These are phyloP conservation scores for Seira musarum DNA, from an alignment of 2,888 invertebrate genomes.

Conservation along the genomic window DNA sequence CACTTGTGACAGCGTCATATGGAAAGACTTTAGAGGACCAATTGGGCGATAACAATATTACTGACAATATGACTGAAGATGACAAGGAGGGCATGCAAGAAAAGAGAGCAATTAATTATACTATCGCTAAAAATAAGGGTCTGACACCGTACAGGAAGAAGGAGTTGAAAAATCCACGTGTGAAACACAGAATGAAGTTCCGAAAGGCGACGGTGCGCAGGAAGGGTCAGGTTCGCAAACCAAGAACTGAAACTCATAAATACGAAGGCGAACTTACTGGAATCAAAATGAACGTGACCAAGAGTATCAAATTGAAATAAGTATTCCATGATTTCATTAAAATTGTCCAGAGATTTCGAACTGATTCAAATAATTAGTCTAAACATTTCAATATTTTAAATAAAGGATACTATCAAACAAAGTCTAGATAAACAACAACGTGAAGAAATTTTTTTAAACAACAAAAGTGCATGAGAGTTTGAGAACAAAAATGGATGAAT, in stretches of 20 bases:
- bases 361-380: no score
- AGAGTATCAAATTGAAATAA: conserved; percentile 90
- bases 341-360: no score
- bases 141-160: conserved; percentile 92
- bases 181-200: conserved; percentile 94
- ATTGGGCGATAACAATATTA: conserved; percentile 2
- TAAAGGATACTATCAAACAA: no score
- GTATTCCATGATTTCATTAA: not conserved
- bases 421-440: no score
- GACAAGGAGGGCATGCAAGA: conserved; percentile 71
- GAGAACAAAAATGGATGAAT: no score
- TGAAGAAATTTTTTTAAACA: no score
- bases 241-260: conserved; percentile 83
- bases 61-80: not conserved
- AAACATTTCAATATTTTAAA: no score
- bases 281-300: conserved; percentile 90
- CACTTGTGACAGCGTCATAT: conserved; percentile 44
- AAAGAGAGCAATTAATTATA: conserved; percentile 90
- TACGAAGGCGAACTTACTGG: conserved; percentile 96
- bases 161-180: conserved; percentile 93
- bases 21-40: conserved; percentile 72
- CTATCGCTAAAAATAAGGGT: conserved; percentile 98
- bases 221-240: conserved; percentile 90
- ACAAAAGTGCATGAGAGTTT: no score
- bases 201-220: conserved; percentile 92